A percentile compares a stretch with the other conserved stretches of the same genome.
phyloP scores from a whole-genome alignment of 1,140 invertebrate species.

The Periplaneta americana region DNA sequence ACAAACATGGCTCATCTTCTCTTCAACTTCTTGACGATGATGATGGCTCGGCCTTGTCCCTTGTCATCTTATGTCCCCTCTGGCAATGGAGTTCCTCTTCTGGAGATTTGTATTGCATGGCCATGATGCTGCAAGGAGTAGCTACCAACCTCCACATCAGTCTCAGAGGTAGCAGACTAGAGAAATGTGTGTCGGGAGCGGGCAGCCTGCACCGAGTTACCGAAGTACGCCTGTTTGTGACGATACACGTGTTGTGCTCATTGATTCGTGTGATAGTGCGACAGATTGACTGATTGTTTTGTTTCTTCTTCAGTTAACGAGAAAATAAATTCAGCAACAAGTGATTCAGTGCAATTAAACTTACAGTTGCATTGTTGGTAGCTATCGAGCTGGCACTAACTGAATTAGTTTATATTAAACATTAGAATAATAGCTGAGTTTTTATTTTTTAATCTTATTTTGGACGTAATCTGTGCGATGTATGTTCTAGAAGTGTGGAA shows the following conservation, averaged over 20 bases:
- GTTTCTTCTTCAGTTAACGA: not conserved
- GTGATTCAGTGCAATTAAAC: not conserved
- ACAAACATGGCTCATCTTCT: slow-evolving; percentile 4
- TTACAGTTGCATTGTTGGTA: not conserved
- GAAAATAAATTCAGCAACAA: not conserved
- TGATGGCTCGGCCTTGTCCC: slow-evolving; percentile 5
- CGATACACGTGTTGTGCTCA: not conserved
- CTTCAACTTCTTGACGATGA: not conserved
- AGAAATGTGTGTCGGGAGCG: not conserved
- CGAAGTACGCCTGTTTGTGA: not conserved
- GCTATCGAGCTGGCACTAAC: not conserved
- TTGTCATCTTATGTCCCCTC: slow-evolving; percentile 4
- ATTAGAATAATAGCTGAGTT: too few species aligned
- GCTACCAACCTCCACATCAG: not conserved
- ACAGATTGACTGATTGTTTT: not conserved
- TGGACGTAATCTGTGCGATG: not conserved
- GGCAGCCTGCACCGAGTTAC: not conserved
- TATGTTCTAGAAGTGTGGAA: not conserved
- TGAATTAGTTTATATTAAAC: not conserved
- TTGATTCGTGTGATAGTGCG: not conserved
- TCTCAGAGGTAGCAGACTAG: not conserved
- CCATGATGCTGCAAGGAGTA: not conserved
- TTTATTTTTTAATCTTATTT: too few species aligned
- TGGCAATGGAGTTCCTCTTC: slow-evolving; percentile 1
- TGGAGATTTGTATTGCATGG: not conserved